Base-by-base conservation (phyloP, 2,888 invertebrate species). In the Drosophila nr. perissopoda region DNA sequence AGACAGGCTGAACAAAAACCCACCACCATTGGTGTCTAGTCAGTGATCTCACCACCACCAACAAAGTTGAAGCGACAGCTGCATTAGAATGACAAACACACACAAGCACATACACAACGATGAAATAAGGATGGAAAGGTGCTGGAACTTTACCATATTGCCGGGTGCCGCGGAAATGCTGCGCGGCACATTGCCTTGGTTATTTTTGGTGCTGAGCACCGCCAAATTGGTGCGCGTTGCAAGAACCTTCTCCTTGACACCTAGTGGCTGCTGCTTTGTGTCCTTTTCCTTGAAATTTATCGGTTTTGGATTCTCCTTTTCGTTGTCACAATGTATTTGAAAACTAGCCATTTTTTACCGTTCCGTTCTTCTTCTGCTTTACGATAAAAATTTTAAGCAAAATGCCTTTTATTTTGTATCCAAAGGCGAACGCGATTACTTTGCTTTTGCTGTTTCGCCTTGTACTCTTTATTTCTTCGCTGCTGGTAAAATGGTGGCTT, bases 311-410 rank as follows among this genome's bases (percentile, higher is more conserved):
- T 95, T 94, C 72, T 94, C 94, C 93, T 97, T 97, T 93, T 97
- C 97, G 92, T 96, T 95, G 93, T 97, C 96, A 93, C 96, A 95
- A 93, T 95, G 96, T 91, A 96, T 96, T 93, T 95, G 95, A 93
- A 96, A 95, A 84, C 95, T 94, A 93, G 96, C 96, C 96, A 96
- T 80, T 51, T 78, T 79, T 51, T 77, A 25, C 16, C 46, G 25
- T 4, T 25, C 25, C 16, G 21, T 25, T 46, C 38, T 25, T 46
- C 38, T 18, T 31, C 4, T 33, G 27, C 8, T 56, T 34, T 25
- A 62, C 56, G 29, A 40, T 27, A 18, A 38, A 54, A 33, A 25
- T 16, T 57, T 34, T 34, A 40, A 10, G 21, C 40, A 42, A 31
- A 40, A 57, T 58, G 40, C 16, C 31, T 73, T n/a, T 49, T 40